phyloP scores from a whole-genome alignment of 92 coral and sea anemone genomes.

The Heliopora coerulea region DNA sequence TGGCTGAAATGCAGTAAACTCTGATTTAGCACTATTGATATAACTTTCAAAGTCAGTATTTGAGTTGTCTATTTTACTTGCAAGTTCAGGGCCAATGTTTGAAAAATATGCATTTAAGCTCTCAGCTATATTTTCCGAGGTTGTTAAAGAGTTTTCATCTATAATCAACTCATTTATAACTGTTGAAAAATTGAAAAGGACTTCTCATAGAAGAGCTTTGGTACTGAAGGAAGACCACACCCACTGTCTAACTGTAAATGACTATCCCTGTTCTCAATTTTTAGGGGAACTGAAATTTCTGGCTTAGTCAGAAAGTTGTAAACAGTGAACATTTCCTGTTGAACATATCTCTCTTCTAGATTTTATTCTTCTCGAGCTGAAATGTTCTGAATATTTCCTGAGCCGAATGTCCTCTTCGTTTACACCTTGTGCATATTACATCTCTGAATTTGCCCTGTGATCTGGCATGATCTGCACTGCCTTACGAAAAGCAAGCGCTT shows the following conservation, averaged over 20 bases:
- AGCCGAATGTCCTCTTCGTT: constrained; percentile 28
- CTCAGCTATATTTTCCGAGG: too few species aligned
- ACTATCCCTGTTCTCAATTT: constrained; percentile 33
- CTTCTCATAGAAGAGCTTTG: constrained; percentile 42
- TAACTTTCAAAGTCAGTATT: too few species aligned
- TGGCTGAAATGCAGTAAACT: too few species aligned
- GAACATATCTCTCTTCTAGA: too few species aligned
- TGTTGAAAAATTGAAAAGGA: too few species aligned
- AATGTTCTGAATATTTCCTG: not conserved
- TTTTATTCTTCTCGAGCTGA: not conserved
- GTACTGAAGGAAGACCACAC: constrained; percentile 58
- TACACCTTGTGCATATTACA: constrained; percentile 27
- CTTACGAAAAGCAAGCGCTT: not conserved
- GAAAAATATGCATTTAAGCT: too few species aligned
- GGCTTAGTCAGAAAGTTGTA: constrained; percentile 35
- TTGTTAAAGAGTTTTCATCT: too few species aligned
- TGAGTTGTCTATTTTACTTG: too few species aligned
- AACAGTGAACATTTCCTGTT: constrained; percentile 9
- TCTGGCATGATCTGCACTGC: not conserved
- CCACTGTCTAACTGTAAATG: constrained; percentile 46
- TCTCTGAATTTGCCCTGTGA: constrained; percentile 25
- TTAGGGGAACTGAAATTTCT: constrained; percentile 49
- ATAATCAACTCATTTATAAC: too few species aligned
- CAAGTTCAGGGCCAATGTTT: too few species aligned
- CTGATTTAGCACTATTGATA: too few species aligned